phyloP scores from a whole-genome alignment of 2,113 vertebrate genomes.

The Pelecanoides urinatrix region DNA sequence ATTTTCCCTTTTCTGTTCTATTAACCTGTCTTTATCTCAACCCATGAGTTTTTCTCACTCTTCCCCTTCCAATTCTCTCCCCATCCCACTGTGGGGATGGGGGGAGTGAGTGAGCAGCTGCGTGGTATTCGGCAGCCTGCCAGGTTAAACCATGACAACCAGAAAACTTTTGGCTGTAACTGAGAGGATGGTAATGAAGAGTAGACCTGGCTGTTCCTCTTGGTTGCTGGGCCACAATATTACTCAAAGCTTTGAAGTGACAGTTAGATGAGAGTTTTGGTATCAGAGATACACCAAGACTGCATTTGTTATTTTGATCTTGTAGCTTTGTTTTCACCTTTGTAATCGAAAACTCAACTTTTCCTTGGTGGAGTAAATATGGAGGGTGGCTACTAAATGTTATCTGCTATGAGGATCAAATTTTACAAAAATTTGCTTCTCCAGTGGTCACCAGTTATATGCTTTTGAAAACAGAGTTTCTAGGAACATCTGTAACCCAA shows the following conservation, averaged over 20 bases:
- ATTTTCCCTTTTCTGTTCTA: no score
- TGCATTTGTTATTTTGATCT: not conserved
- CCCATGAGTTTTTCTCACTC: no score
- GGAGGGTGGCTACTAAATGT: not conserved
- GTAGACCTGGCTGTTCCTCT: not conserved
- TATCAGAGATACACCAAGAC: not conserved
- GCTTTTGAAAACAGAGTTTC: not conserved
- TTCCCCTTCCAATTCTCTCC: no score
- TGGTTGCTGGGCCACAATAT: not conserved
- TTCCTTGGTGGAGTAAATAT: not conserved
- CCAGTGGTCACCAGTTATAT: accelerated
- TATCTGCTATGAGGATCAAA: not conserved
- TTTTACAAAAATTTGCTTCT: not conserved
- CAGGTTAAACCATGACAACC: no score
- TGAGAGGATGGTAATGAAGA: not conserved
- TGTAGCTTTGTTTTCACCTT: not conserved
- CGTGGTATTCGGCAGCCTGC: no score
- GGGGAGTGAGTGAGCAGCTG: no score
- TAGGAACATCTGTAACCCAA: not conserved
- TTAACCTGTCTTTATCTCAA: no score
- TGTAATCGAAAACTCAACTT: not conserved
- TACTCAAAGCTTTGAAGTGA: not conserved
- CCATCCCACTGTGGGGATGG: no score
- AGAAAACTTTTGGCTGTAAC: not conserved
- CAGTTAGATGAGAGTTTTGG: not conserved